Evolutionary conservation across 2,888 invertebrate species (phyloP), one percentile per base, ranked within the genome.

Genomic region (Agriotes lineatus): DNA sequence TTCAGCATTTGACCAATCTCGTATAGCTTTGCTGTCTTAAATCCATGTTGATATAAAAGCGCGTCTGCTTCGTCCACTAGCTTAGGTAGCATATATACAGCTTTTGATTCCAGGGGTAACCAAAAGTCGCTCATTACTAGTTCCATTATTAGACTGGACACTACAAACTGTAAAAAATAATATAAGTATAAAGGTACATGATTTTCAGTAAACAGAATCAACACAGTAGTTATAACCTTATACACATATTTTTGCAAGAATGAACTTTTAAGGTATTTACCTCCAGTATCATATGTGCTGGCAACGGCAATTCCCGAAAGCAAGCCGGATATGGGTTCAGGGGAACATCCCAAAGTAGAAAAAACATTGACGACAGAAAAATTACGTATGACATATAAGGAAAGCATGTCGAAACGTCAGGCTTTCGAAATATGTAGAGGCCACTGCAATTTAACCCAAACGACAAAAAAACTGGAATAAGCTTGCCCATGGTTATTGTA

Each of bases 51-150:
- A 33, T 66, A 66, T 12, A 79, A 58, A 16, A 75, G 52, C 2
- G 70, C 63, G 1, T 74, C 71, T 33, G 62, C 45, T 10, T 77
- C 73, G 0, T 79, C 77, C n/a, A 79, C 25, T 63, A 72, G 74
- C 0, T 78, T 76, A 4, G 81, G 44, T 10, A 74, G 59, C 2
- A n/a, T n/a, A n/a, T 69, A 62, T 14, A 79, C 69, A 16, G 78
- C 57, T 2, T 68, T 74, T 2, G 72, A 69, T 74, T 84, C 83
- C 48, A 84, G 63, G 3, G 83, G 83, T 63, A 80, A 81, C 84
- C 83, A 84, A 67, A 84, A 83, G 50, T 82, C 79, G 2, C 76
- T 76, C 71, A 82, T 76, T 9, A 82, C 74, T 37, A 77, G 73
- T 75, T 84, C 83, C 72, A 82, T 78, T 18, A 82, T 35, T 48